Evolutionary conservation across 2,888 invertebrate genomes (phyloP), one percentile per base, ranked within the genome.

Genomic region (Lottia scabra): DNA sequence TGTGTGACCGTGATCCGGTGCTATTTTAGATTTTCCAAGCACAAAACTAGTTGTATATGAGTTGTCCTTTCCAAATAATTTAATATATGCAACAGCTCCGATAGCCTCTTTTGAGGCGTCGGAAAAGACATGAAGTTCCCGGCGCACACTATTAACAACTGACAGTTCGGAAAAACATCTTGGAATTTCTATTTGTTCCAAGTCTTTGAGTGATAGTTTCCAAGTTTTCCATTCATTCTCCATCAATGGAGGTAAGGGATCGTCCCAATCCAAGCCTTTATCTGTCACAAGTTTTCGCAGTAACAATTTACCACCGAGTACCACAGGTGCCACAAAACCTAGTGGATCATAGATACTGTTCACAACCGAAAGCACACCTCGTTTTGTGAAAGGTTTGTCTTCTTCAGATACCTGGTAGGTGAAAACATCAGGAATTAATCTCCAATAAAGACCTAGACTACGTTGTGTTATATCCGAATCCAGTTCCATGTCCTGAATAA

Each of bases 331-430:
- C 12, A 48, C n/a, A n/a, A n/a, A n/a, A n/a, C n/a, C n/a, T n/a
- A n/a, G n/a, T n/a, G n/a, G n/a, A n/a, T n/a, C n/a, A n/a, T 70
- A 73, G n/a, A 71, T 8, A 56, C 73, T 71, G 65, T 66, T 70
- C 16, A 71, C 70, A 2, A 67, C 67, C n/a, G 70, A 70, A 48
- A 73, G 45, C 13, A 73, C 19, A 30, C 73, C 73, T 19, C 73
- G 64, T 73, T 62, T 65, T 3, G 73, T 73, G 66, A 63, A 68
- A 6, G 73, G 45, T 38, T 71, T 73, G 15, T 67, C 44, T 1
- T 65, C 69, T 27, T n/a, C 8, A 16, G 63, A 48, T 2, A 69
- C 68, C 23, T 23, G 27, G 27, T 46, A 71, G 4, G 71, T 70
- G 44, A 73, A 71, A 15, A 15, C 12, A 46, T 70, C 73, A 6